Evolutionary conservation across 2,113 vertebrate species (phyloP).

Genomic region (Phylloscopus trochilus): DNA sequence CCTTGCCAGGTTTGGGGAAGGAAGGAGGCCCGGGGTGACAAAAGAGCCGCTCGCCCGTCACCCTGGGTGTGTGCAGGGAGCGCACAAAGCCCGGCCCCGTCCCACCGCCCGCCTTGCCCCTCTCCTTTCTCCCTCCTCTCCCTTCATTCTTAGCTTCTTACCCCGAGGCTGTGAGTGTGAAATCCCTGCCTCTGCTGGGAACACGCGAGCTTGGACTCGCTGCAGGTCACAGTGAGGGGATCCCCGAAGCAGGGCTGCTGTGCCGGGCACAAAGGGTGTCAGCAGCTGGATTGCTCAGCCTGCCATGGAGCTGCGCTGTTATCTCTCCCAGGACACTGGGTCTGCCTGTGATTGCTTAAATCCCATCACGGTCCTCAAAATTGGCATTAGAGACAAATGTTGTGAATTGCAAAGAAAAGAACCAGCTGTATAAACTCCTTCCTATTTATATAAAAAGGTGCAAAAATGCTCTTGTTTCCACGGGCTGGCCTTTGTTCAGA

Average conservation of each 20-base stretch:
- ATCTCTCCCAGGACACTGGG: not conserved
- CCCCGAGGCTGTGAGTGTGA: not conserved
- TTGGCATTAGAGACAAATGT: not conserved
- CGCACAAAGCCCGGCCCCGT: not conserved
- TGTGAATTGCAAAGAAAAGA: conserved; percentile 9
- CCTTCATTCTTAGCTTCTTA: not conserved
- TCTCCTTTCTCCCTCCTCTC: not conserved
- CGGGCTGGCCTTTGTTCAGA: conserved; percentile 10
- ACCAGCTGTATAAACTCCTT: not conserved
- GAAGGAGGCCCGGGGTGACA: not conserved
- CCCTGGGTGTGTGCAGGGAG: not conserved
- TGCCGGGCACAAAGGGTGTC: not conserved
- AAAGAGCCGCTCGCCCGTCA: not conserved
- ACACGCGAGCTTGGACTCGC: not conserved
- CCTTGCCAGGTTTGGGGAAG: not conserved
- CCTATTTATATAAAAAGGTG: not conserved
- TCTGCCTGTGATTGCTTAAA: not conserved
- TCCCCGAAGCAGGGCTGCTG: not conserved
- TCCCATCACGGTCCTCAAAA: not conserved
- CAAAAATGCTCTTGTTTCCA: not conserved
- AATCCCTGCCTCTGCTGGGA: not conserved
- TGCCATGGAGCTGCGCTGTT: not conserved
- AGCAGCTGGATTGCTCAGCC: not conserved
- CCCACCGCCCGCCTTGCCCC: not conserved
- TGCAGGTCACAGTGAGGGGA: not conserved